Evolutionary conservation across 1,140 invertebrate species (phyloP).

Genomic region (Hypothenemus hampei): DNA sequence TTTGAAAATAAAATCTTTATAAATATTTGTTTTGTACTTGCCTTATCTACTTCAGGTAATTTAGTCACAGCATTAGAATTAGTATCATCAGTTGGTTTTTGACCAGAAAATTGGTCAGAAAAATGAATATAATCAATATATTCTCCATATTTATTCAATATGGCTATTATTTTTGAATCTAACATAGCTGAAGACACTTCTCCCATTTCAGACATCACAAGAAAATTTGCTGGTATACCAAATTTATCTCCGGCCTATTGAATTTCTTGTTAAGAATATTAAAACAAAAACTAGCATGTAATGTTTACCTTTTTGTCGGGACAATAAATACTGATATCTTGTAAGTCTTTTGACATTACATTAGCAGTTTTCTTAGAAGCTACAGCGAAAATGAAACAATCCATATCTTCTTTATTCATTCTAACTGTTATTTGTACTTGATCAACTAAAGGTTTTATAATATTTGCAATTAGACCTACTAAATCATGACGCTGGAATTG

Average conservation of each 20-base stretch:
- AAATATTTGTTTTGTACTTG: conserved; percentile 25
- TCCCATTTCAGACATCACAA: conserved; percentile 83
- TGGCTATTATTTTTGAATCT: conserved; percentile 75
- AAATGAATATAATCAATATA: conserved; percentile 95
- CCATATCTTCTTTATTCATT: conserved; percentile 87
- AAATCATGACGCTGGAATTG: conserved; percentile 81
- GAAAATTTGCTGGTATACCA: conserved; percentile 74
- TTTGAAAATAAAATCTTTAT: not conserved
- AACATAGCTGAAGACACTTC: conserved; percentile 80
- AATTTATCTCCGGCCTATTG: conserved; percentile 71
- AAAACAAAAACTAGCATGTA: not conserved
- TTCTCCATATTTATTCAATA: conserved; percentile 80
- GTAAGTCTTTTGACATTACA: conserved; percentile 86
- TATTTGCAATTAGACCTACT: conserved; percentile 76
- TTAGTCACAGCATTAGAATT: conserved; percentile 34
- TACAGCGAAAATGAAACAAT: conserved; percentile 88
- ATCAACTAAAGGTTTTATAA: conserved; percentile 82
- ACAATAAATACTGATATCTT: conserved; percentile 89
- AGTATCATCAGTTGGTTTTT: conserved; percentile 71
- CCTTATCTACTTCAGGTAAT: conserved; percentile 43
- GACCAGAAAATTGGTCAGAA: conserved; percentile 91
- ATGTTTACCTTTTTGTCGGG: conserved; percentile 65
- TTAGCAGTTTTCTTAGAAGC: conserved; percentile 84
- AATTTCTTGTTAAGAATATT: not conserved
- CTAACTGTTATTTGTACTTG: conserved; percentile 82